Evolutionary conservation across 1,140 invertebrate genomes (phyloP), one percentile per base, ranked within the genome.

Genomic region (Tetramorium parvispinum): DNA sequence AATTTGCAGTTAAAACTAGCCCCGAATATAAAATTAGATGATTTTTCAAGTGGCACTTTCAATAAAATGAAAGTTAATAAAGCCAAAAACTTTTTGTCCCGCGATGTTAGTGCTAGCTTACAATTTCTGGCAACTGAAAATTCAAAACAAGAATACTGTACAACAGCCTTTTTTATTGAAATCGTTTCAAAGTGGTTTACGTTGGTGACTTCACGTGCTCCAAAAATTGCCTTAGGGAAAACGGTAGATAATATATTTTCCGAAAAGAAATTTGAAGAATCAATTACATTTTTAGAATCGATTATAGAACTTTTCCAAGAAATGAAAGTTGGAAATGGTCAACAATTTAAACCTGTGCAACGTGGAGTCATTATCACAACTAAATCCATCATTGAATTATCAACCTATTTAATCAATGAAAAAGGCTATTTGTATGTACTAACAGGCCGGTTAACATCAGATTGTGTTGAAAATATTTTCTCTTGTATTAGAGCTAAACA

Each of bases 401-500:
- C 63, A 37, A 66, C 18, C 18, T 66, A 66, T 18, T 66, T 40
- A 70, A 49, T 70, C 1, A 16, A 70, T 51, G 43, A 70, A 51
- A 70, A 70, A 51, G 43, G 6, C 66, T 66, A 66, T 70, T 11
- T 27, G 13, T 70, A 51, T 51, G 66, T 49, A 49, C 13, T 70
- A 51, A 18, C 37, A 68, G 65, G 10, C 11, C 27, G 27, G 18
- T 65, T 65, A 65, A 65, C 63, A 18, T 68, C 65, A 5, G 65
- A 68, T 68, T 68, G 40, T 68, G 65, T 68, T 3, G 65, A 68
- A 68, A 68, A 68, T 68, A 46, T 68, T 46, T 68, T 68, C 21
- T 68, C n/a, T 46, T 68, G 18, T 68, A 10, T 68, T 68, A 43
- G 40, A 43, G 51, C 51, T 53, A 53, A 53, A 53, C 51, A 53